phyloP scores from a whole-genome alignment of 53 echinoderm and acorn worm species.

The Astropecten irregularis region DNA sequence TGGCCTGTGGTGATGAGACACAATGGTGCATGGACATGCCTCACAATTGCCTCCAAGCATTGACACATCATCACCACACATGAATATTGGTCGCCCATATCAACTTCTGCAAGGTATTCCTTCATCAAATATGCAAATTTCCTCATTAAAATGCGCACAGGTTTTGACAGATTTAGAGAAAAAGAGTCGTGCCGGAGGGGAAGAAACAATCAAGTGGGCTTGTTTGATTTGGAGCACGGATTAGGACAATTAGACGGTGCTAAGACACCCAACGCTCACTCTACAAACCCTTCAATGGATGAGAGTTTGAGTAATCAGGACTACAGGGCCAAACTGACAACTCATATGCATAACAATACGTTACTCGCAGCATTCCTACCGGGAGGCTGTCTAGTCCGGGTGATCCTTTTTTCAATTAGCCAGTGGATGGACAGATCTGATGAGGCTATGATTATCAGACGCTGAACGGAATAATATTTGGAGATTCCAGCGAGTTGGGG shows the following conservation, averaged over 20 bases:
- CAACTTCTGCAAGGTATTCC: neutral
- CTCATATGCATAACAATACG: slow-evolving; percentile 53
- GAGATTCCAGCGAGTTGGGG: slow-evolving; percentile 2
- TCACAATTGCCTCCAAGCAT: neutral
- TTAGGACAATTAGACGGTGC: slow-evolving; percentile 40
- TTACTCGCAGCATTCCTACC: neutral
- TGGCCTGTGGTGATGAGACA: neutral
- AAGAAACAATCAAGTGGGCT: slow-evolving; percentile 23
- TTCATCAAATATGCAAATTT: slow-evolving; percentile 37
- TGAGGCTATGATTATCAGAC: slow-evolving; percentile 37
- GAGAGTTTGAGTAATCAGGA: slow-evolving; percentile 9
- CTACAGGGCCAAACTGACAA: slow-evolving; percentile 41
- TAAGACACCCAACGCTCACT: slow-evolving; percentile 14
- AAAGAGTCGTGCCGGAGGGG: slow-evolving; percentile 12
- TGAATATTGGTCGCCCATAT: neutral
- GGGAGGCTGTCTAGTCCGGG: neutral
- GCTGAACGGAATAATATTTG: slow-evolving; percentile 43
- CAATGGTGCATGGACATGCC: neutral
- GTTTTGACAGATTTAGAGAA: neutral
- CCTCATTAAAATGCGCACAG: slow-evolving; percentile 45
- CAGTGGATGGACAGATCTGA: slow-evolving; percentile 7
- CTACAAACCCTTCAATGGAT: neutral
- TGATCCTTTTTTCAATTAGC: slow-evolving; percentile 31
- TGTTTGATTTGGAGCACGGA: slow-evolving; percentile 54
- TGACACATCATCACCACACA: neutral